These are phyloP conservation scores for Leptinotarsa tumamoca DNA, from an alignment of 2,888 invertebrate genomes.

Conservation along the genomic window DNA sequence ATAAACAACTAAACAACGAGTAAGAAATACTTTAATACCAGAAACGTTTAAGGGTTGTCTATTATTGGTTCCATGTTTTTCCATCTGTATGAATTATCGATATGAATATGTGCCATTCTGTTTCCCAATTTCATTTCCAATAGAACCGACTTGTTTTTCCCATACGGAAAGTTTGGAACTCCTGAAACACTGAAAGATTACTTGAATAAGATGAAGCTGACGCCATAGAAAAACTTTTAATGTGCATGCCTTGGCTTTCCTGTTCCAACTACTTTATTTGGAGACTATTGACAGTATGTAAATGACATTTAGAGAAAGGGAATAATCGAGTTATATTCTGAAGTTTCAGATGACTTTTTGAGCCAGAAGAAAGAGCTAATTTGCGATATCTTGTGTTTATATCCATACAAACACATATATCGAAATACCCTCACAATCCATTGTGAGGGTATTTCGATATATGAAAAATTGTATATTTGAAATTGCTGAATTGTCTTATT, in stretches of 20 bases:
- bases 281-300: constrained; percentile 27
- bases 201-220: constrained; percentile 18
- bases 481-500: too few species aligned
- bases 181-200: constrained; percentile 29
- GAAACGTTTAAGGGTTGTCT: neutral
- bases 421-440: too few species aligned
- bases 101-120: constrained; percentile 14
- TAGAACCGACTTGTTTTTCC: constrained; percentile 10
- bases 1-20: neutral
- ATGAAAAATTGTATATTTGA: too few species aligned
- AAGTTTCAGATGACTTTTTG: neutral
- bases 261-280: constrained; percentile 9
- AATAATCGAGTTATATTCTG: neutral
- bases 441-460: too few species aligned
- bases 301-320: constrained; percentile 19
- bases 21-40: neutral
- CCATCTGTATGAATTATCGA: neutral
- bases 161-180: constrained; percentile 18
- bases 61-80: constrained; percentile 4
- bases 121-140: constrained; percentile 27
- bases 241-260: constrained; percentile 5
- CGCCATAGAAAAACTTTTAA: constrained; percentile 26
- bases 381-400: neutral
- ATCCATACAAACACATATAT: too few species aligned
- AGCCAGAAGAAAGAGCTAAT: neutral